Evolutionary conservation across 2,888 invertebrate species (phyloP).

Genomic region (Diploptera punctata): DNA sequence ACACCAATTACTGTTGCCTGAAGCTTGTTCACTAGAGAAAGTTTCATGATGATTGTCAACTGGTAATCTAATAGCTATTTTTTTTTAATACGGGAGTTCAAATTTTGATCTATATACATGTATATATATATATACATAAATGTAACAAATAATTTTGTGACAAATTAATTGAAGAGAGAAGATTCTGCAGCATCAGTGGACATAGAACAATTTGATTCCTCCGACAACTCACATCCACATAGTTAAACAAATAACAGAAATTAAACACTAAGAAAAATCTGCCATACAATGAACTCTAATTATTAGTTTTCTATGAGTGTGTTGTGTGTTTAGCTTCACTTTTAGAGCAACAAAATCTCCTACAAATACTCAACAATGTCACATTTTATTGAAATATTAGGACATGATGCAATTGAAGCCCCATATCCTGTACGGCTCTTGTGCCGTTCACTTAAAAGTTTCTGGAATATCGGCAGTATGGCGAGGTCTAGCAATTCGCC

Average conservation of each 20-base stretch:
- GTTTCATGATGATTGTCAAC: too few species aligned
- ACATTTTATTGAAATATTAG: constrained; percentile 94
- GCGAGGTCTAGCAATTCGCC: constrained; percentile 85
- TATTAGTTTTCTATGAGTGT: neutral
- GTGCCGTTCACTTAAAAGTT: constrained; percentile 84
- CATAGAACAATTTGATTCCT: neutral
- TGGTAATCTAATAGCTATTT: too few species aligned
- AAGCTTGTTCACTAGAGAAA: too few species aligned
- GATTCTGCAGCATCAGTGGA: neutral
- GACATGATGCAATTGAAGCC: constrained; percentile 85
- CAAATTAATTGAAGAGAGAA: too few species aligned
- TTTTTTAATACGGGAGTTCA: too few species aligned
- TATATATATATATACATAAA: too few species aligned
- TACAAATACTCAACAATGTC: constrained; percentile 94
- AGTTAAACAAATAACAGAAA: neutral
- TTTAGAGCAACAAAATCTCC: neutral
- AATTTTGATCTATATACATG: too few species aligned
- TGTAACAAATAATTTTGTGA: too few species aligned
- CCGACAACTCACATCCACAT: neutral
- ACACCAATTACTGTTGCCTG: too few species aligned
- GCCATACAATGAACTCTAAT: neutral
- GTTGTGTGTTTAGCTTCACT: neutral
- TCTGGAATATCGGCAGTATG: constrained; percentile 90
- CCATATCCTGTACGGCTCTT: constrained; percentile 70
- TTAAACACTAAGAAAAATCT: neutral